Evolutionary conservation across 2,113 vertebrate genomes (phyloP), one percentile per base, ranked within the genome.

Genomic region (Chlamydotis undulata): DNA sequence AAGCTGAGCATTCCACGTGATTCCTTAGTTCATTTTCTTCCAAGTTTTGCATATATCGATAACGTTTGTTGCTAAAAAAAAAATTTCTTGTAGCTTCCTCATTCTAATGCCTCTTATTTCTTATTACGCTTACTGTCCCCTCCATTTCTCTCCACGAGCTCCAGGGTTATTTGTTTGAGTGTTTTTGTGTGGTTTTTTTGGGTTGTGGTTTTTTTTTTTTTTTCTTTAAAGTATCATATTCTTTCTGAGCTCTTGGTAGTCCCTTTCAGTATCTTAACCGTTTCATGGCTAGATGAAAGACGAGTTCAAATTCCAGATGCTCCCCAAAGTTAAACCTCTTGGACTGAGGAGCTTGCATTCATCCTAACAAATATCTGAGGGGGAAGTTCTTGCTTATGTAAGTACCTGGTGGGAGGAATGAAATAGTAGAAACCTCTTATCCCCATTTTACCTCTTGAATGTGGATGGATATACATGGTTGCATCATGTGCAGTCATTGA

Each of bases 401-500:
- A 53, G 21, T 53, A 35, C 12, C 8, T 61, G 1, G 25, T 84
- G 14, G 12, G 33, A 65, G 25, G 29, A 78, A 78, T 19, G 6
- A 90, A 84, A 60, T 12, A 68, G 12, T 7, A 61, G 33, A 57
- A 63, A 33, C 14, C 5, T 69, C 33, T 56, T 14, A 12, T 41
- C 12, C 4, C 7, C 7, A 10, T 56, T 84, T 94, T 69, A 6
- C 23, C 23, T 35, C 41, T n/a, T 82, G 41, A 23, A n/a, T 43
- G 12, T 47, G 24, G 10, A 21, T 67, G 43, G 41, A 4, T 4
- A 0, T 18, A 10, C 3, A 1, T 70, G 13, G 19, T 19, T 75
- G 23, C 4, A 1, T 29, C n/a, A 17, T 4, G 6, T 6, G 17
- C 2, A 4, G 4, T 59, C 12, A 8, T 28, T 2, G 4, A 29